Percentiles rank a stretch among this genome's conserved stretches.
These are phyloP conservation scores for Pica pica DNA, from an alignment of 2,113 vertebrate genomes.

Conservation along the genomic window DNA sequence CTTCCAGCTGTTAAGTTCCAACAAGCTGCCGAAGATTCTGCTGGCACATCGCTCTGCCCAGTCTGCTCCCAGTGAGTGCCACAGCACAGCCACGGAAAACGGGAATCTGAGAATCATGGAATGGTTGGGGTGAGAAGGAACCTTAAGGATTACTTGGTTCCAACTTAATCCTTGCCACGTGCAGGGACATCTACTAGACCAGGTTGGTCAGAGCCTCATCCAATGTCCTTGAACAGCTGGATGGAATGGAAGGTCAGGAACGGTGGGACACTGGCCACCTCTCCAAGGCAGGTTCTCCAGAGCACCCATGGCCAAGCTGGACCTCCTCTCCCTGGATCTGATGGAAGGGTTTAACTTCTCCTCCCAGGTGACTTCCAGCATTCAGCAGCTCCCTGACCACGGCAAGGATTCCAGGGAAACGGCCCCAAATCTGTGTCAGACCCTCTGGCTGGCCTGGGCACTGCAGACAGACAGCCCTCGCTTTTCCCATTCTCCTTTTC, in stretches of 20 bases:
- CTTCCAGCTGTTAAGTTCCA: neutral
- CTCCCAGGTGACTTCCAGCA: neutral
- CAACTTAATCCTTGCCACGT: neutral
- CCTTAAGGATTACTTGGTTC: neutral
- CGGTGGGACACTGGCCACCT: neutral
- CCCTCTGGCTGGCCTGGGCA: neutral
- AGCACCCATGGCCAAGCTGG: neutral
- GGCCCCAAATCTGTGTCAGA: fast-evolving
- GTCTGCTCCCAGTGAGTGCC: neutral
- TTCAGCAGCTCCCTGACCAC: fast-evolving
- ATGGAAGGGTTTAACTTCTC: neutral
- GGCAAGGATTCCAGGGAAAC: neutral
- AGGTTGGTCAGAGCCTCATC: neutral
- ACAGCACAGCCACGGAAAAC: neutral
- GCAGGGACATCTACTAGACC: neutral
- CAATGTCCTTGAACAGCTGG: neutral
- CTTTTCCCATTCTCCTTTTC: neutral
- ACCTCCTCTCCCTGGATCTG: neutral
- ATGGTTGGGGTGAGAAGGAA: neutral
- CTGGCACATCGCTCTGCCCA: neutral
- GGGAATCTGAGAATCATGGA: neutral
- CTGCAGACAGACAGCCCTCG: neutral
- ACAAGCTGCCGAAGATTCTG: neutral
- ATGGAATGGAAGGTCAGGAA: neutral
- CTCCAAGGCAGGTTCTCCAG: fast-evolving